Base-by-base conservation (phyloP, 1,140 invertebrate genomes). In the Dendrolimus kikuchii region DNA sequence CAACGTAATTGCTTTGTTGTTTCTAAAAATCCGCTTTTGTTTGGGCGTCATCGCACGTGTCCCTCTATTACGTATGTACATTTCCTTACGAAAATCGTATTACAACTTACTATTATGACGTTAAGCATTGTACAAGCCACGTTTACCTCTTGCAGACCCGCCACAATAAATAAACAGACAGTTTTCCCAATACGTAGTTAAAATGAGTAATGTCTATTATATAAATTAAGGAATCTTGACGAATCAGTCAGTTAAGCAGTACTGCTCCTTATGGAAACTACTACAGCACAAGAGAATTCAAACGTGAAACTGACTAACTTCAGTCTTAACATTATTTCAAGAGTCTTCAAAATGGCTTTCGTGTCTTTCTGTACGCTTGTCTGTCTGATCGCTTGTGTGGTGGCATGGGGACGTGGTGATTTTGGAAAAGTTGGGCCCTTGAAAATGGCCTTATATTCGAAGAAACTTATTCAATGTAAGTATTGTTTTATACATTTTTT, bases 361-460 rank as follows among this genome's bases (percentile, higher is more conserved):
- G 45, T 53, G 36, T 3, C 46, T 49, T 42, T 63, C 40, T 67
- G 49, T 72, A 60, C 60, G 38, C 52, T 53, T 36, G 8, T 74
- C 36, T 73, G 59, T 59, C 43, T 68, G 9, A 57, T 77, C 43
- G 54, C 37, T 39, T 51, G 49, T 38, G 40, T 46, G 0, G 10
- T 55, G 43, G 57, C 50, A 2, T 79, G 66, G 66, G 75, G 71
- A 5, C 68, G 70, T 5, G 75, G 78, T 0, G 81, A 84, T 44
- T 66, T 74, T 40, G 81, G 81, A 51, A 80, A 80, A 53, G 81
- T 75, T 63, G 81, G 79, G 57, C 81, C 79, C 0, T 74, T 85
- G 44, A 72, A 81, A 53, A 38, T 81, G 10, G 76, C 70, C 5
- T 39, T 85, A 4, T 64, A 64, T 44, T 83, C 77, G 1, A 77